Evolutionary conservation across 2,888 invertebrate genomes (phyloP), one percentile per base, ranked within the genome.

Genomic region (Papilio demoleus): DNA sequence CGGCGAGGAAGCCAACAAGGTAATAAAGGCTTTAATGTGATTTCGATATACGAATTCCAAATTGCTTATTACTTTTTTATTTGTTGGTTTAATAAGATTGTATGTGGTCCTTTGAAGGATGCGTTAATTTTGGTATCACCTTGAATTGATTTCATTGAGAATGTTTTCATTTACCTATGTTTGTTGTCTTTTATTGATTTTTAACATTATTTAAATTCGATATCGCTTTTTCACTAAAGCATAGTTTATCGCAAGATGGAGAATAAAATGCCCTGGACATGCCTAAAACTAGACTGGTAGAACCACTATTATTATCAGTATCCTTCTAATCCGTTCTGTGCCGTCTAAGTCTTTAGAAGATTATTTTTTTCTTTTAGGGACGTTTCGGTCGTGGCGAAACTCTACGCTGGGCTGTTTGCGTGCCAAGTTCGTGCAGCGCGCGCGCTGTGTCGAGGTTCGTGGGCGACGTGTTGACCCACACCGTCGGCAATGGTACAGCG

Each of bases 381-480:
- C 86, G 93, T 3, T 88, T 88, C 0, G 93, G 93, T 0, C 86
- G 92, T 0, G 91, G 93, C 0, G 92, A 92, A 70, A 85, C 87
- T 0, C 80, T 94, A 0, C 94, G 94, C 70, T 95, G 95, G 95
- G 95, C 94, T 1, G 93, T 94, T 0, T 95, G 95, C 77, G 87
- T 95, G 6, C 95, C 95, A 14, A 93, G 93, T 47, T 87, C 93
- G 0, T 95, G 95, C 76, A 85, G 87, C 47, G 86, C 93, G 0
- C 78, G 85, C 8, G 93, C 94, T 22, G 92, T 94, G 6, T 85
- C 88, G 31, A 79, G 84, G n/a, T 94, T 94, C 70, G 89, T 94
- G 4, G 82, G 83, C 63, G 86, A 85, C 12, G 88, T 93, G 0
- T 77, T 93, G 0, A 81, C 85, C 0, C 83, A 87, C 61, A 88